Conservation (phyloP, 2,113 vertebrate species). For the Xerus inauris region DNA sequence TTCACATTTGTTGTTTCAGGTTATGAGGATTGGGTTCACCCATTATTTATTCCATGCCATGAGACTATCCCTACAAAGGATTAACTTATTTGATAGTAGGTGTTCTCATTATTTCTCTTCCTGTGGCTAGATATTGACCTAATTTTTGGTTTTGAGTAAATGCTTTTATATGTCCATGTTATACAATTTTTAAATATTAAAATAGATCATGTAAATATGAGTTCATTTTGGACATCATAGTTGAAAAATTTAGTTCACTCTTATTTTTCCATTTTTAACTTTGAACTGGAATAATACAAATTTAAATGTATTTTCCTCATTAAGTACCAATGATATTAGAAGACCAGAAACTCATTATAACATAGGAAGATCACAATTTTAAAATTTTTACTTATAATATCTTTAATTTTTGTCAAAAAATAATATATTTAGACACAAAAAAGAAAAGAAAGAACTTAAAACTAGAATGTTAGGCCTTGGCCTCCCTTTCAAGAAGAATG, state of each 20-base stretch:
- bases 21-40: neutral
- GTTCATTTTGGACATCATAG: neutral
- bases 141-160: conserved; percentile 43
- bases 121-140: neutral
- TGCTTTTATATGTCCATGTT: neutral
- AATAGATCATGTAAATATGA: neutral
- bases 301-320: neutral
- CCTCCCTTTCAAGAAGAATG: neutral
- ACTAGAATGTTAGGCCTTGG: neutral
- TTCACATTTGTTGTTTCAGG: conserved; percentile 48
- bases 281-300: neutral
- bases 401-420: neutral
- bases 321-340: neutral
- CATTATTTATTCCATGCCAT: neutral
- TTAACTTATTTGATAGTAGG: neutral
- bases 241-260: neutral
- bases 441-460: neutral
- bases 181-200: conserved; percentile 19
- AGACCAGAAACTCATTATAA: neutral
- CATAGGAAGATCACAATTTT: neutral
- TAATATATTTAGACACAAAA: neutral
- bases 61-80: neutral
- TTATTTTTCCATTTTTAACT: conserved; percentile 29
- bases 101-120: neutral
- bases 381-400: neutral